phyloP scores from a whole-genome alignment of 2,888 invertebrate species.

The Lasioglossum pauxillum region DNA sequence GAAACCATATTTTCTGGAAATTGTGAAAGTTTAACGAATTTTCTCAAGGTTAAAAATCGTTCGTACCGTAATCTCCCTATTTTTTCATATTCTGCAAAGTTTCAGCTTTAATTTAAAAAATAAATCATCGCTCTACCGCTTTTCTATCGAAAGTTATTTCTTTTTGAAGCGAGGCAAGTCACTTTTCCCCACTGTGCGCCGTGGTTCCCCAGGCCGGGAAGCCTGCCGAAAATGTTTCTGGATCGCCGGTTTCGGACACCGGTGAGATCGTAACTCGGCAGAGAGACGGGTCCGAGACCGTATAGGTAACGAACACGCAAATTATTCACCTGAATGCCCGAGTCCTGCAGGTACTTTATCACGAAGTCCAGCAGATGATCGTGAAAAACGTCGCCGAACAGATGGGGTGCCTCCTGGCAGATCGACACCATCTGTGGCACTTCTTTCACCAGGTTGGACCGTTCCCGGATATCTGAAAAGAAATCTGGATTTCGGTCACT shows the following conservation, averaged over 20 bases:
- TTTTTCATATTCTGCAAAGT: too few species aligned
- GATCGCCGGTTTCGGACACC: background rate
- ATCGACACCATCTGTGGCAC: slow-evolving; percentile 88
- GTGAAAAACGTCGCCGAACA: slow-evolving; percentile 85
- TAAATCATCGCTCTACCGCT: too few species aligned
- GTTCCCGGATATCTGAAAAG: slow-evolving; percentile 87
- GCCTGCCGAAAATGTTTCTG: background rate
- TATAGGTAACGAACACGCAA: background rate
- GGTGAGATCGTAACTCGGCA: background rate
- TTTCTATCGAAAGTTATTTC: too few species aligned
- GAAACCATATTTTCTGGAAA: too few species aligned
- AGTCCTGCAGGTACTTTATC: slow-evolving; percentile 87
- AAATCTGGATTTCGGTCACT: background rate
- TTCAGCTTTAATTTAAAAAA: too few species aligned
- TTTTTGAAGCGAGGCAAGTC: too few species aligned
- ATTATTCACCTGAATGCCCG: slow-evolving; percentile 86
- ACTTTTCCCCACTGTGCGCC: too few species aligned
- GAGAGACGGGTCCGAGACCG: background rate
- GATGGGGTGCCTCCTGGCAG: slow-evolving; percentile 86
- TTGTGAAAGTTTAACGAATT: too few species aligned
- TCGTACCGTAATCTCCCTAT: too few species aligned
- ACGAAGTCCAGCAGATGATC: slow-evolving; percentile 88
- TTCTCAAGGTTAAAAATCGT: too few species aligned
- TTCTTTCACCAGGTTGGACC: slow-evolving; percentile 88
- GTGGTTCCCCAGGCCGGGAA: background rate